Base-by-base conservation (phyloP, 2,113 vertebrate genomes). In the Nothoprocta pentlandii region DNA sequence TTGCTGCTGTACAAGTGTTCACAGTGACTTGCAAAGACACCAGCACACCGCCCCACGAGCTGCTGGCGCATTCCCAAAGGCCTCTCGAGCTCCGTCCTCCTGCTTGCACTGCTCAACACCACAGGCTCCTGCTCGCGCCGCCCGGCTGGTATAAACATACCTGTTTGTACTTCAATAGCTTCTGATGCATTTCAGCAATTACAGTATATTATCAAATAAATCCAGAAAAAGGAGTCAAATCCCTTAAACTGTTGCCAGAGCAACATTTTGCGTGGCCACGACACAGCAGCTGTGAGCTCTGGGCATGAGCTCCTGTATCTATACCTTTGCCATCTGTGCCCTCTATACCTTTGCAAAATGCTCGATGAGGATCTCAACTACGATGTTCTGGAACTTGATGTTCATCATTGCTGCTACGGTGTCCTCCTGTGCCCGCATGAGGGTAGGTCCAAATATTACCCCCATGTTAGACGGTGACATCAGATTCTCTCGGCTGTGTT, bases 321-420 rank as follows among this genome's bases (percentile, higher is more conserved):
- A 8, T 97, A 99, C 99, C 98, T 99, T 99, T 89, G 97, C 96
- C 46, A 47, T 8, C 46, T 19, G 19, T 64, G 85, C 79, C 51
- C 14, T 58, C 85, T 25, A 7, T 97, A 99, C 99, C 99, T 99
- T 99, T 89, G 97, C 96, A 62, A 98, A 98, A 90, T 99, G 98
- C 91, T 99, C 99, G 6, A 99, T 99, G 75, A 99, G 98, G 96
- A 99, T 99, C 97, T 99, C 99, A 1, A 99, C 98, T 2, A 99
- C 98, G 2, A 99, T 99, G 95, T 99, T 99, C 94, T 99, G 99
- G 96, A 99, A 99, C 97, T 99, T 99, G 96, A 99, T 99, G 83
- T 99, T 99, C 98, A 99, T 98, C 99, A 99, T 99, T 11, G 99
- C 99, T 3, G 99, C 99, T 89, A 99, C 99, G 0, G 99, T 99